Evolutionary conservation across 1,140 invertebrate species (phyloP), one percentile per base, ranked within the genome.

Genomic region (Drosophila repletoides): DNA sequence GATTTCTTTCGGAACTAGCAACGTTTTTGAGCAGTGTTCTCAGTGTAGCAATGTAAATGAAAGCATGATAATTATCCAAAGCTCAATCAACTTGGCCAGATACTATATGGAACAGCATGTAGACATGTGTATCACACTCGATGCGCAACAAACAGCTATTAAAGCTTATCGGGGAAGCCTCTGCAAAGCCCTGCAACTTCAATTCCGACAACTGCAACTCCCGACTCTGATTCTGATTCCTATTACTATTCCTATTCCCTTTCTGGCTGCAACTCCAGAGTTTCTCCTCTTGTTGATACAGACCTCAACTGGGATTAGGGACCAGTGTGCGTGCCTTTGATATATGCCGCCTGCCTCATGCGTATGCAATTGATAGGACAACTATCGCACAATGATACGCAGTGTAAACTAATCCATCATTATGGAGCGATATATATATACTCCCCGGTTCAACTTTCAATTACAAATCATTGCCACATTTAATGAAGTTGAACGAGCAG

Each of bases 291-390:
- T 81, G 74, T 86, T 86, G 63, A 80, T 86, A 70, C 38, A 86
- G 80, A 86, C 80, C 80, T 86, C 80, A 86, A 86, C 72, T 66
- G 68, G 80, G 80, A 86, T 86, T 86, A 86, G 51, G 55, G 28
- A 69, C n/a, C n/a, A n/a, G n/a, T n/a, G 72, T 69, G 74, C 67
- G 71, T 63, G 21, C 40, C 45, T 86, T 59, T 76, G 75, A 86
- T 63, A 60, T 80, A 72, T 72, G 64, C 79, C 79, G 80, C 45
- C 71, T 31, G 31, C 2, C 31, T n/a, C 24, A 61, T 49, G 63
- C 70, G 71, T 43, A 49, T 74, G 72, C 29, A 48, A 43, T 53
- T 51, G 48, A 28, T 66, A 17, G 2, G 22, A 17, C 10, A 22
- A 49, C 43, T 29, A 46, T 46, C 24, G 24, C 19, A 17, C 24